Evolutionary conservation across 1,140 invertebrate genomes (phyloP).

Genomic region (Saxidomus purpurata): DNA sequence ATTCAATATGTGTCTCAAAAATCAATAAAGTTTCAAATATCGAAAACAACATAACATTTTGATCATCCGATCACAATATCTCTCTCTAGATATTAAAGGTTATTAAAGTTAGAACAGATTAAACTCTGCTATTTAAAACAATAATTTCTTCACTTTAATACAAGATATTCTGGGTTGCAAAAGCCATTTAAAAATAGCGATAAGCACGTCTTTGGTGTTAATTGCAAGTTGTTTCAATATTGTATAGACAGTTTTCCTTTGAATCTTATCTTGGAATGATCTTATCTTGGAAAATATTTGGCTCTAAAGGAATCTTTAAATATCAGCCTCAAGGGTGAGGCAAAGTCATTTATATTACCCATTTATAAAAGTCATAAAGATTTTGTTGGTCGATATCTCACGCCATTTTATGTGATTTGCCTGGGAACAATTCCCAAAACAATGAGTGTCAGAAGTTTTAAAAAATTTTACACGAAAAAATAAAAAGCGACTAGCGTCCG

Average conservation of each 20-base stretch:
- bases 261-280: conserved; percentile 49
- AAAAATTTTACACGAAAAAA: background rate
- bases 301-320: conserved; percentile 47
- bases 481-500: background rate
- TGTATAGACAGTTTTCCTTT: conserved; percentile 27
- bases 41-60: background rate
- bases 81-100: background rate
- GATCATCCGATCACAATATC: background rate
- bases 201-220: background rate
- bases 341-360: conserved; percentile 11
- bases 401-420: background rate
- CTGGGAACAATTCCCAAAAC: background rate
- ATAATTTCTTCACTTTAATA: background rate
- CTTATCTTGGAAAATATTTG: conserved; percentile 42
- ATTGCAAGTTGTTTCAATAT: conserved; percentile 31
- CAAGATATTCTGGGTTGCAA: background rate
- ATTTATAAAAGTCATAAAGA: conserved; percentile 46
- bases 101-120: background rate
- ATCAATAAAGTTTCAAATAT: background rate
- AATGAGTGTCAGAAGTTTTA: no score
- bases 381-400: background rate
- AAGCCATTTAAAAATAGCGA: background rate
- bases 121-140: conserved; percentile 16
- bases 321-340: conserved; percentile 12
- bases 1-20: background rate